Evolutionary conservation across 2,888 invertebrate genomes (phyloP), one percentile per base, ranked within the genome.

Genomic region (Deilephila elpenor): DNA sequence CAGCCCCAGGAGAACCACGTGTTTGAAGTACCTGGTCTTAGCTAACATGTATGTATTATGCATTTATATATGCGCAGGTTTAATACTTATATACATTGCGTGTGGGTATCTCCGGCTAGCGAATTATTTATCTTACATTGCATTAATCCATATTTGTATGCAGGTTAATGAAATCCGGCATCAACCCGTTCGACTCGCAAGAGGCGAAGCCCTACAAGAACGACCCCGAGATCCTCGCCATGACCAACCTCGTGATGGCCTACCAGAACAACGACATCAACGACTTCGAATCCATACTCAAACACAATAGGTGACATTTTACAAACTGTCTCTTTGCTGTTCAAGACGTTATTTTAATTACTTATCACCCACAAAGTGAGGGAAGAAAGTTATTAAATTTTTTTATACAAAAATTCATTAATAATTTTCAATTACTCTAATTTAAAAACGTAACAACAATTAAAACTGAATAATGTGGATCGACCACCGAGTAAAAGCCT

Each of bases 121-220:
- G 14, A 3, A 44, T 14, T 44, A 44, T 44, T 44, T 44, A 44
- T 14, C 11, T 44, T 44, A 44, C 44, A 44, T 44, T 11, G 11
- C 8, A 8, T 25, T 25, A 25, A n/a, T 76, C 79, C 77, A 20
- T 70, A 37, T 74, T 1, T 64, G 19, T 72, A 81, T 78, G 0
- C 83, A 98, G 98, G 98, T 95, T 99, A 79, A 99, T 99, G 99
- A 99, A 99, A 90, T 99, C 99, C 5, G 99, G 99, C 59, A 99
- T 99, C 79, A 99, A 99, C 94, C 99, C 99, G 0, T 99, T 99
- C 91, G 99, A 99, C 93, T 99, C 99, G 0, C 99, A 99, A 95
- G 99, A 99, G 95, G 99, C 99, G 0, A 99, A 99, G 89, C 99
- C 99, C 0, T 99, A 99, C 90, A 99, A 99, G 94, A 99, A 99